These are phyloP conservation scores for Bembecia ichneumoniformis DNA, from an alignment of 2,888 invertebrate genomes.

Conservation along the genomic window DNA sequence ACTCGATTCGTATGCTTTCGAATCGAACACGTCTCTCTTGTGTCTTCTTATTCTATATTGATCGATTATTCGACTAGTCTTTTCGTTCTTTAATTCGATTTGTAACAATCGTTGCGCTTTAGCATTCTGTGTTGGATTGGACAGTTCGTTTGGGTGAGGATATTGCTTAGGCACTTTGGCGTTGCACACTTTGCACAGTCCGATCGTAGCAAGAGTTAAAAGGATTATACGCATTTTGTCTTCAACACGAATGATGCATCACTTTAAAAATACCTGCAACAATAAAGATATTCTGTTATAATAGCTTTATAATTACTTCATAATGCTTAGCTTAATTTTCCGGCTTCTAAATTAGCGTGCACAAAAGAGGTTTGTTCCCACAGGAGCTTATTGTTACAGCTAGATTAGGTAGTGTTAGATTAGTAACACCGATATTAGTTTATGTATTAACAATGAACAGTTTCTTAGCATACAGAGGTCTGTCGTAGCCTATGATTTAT, in stretches of 20 bases:
- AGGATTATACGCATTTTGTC: conserved; percentile 40
- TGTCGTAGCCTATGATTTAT: no score
- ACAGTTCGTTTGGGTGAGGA: conserved; percentile 40
- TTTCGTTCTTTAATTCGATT: conserved; percentile 43
- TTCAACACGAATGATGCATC: conserved; percentile 34
- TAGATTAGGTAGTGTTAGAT: no score
- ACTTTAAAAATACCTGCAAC: conserved; percentile 51
- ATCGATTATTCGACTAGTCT: conserved; percentile 51
- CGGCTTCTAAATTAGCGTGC: no score
- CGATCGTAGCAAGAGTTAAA: conserved; percentile 44
- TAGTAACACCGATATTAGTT: no score
- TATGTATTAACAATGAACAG: no score
- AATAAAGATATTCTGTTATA: conserved; percentile 17
- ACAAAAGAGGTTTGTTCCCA: no score
- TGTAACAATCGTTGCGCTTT: conserved; percentile 38
- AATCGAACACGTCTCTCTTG: conserved; percentile 55
- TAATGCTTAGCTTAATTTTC: no score
- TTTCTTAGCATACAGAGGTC: no score
- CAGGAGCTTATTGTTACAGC: no score
- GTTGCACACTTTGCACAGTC: conserved; percentile 52
- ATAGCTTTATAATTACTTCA: background rate
- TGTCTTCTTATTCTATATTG: conserved; percentile 48
- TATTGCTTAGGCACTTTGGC: conserved; percentile 51
- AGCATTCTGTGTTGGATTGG: conserved; percentile 39
- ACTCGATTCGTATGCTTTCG: conserved; percentile 55